These are phyloP conservation scores for Haliaeetus leucogaster DNA, from an alignment of 2,113 vertebrate genomes.

Conservation along the genomic window DNA sequence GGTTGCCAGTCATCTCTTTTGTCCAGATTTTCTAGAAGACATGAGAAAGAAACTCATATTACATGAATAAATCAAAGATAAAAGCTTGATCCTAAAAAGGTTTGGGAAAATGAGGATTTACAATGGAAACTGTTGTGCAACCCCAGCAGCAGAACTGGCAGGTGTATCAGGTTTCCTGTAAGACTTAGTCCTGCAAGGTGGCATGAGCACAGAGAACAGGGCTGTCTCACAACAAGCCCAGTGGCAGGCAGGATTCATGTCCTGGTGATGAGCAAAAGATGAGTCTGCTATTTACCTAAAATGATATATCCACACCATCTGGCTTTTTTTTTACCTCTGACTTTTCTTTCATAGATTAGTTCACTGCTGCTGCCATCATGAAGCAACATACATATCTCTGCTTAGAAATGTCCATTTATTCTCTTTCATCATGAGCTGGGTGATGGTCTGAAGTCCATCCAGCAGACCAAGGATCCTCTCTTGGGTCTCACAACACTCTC, in stretches of 20 bases:
- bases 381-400: background rate
- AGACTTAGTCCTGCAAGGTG: background rate
- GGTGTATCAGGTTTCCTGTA: background rate
- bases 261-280: background rate
- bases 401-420: background rate
- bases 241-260: background rate
- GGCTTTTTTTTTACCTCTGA: background rate
- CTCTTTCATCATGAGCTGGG: accelerated
- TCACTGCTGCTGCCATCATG: background rate
- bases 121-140: background rate
- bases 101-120: background rate
- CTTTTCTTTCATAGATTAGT: background rate
- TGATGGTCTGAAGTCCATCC: accelerated
- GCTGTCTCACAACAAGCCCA: background rate
- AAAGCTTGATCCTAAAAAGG: background rate
- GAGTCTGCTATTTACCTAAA: background rate
- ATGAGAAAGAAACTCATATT: background rate
- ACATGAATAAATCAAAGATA: background rate
- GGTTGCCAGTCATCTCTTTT: background rate
- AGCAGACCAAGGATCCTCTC: background rate
- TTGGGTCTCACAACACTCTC: background rate
- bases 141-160: background rate
- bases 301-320: background rate
- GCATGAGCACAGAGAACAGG: background rate
- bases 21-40: background rate